Conservation (phyloP, 2,797 vertebrate species). For the Hydrolagus colliei region DNA sequence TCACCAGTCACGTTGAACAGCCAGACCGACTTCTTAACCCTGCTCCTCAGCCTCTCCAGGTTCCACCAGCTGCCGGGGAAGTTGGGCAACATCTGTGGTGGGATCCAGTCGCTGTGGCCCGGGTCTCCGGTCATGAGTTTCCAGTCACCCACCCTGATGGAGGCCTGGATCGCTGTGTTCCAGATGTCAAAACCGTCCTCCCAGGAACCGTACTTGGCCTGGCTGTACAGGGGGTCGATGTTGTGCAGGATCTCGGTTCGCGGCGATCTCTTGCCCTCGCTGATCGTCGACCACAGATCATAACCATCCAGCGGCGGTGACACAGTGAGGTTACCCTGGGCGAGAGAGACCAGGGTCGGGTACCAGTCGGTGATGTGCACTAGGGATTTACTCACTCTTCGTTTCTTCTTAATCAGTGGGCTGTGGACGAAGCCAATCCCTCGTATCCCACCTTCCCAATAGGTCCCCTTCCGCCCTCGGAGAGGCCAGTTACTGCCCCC, state of each 20-base stretch:
- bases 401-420: slow-evolving; percentile 75
- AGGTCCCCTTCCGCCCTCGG: slow-evolving; percentile 89
- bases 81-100: slow-evolving; percentile 77
- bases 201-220: slow-evolving; percentile 73
- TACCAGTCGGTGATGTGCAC: slow-evolving; percentile 98
- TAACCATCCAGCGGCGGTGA: slow-evolving; percentile 75
- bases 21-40: slow-evolving; percentile 74
- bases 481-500: slow-evolving; percentile 96
- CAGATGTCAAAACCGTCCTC: slow-evolving; percentile 79
- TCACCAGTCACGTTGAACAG: slow-evolving; percentile 91
- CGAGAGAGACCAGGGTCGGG: slow-evolving; percentile 80
- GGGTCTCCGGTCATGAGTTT: slow-evolving; percentile 92
- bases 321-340: slow-evolving; percentile 70
- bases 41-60: slow-evolving; percentile 73
- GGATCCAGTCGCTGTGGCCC: slow-evolving; percentile 92
- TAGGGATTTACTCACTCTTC: slow-evolving; percentile 73
- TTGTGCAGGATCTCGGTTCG: slow-evolving; percentile 91
- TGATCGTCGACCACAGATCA: slow-evolving; percentile 83
- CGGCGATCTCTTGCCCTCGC: slow-evolving; percentile 79
- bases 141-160: slow-evolving; percentile 86
- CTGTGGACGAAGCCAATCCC: slow-evolving; percentile 93
- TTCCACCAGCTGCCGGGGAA: slow-evolving; percentile 90
- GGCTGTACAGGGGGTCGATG: slow-evolving; percentile 90
- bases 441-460: slow-evolving; percentile 91
- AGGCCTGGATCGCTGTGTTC: slow-evolving; percentile 90